Percentiles rank a stretch among this genome's conserved stretches.
phyloP scores from a whole-genome alignment of 2,888 invertebrate species.

The Ophioninae sp. region DNA sequence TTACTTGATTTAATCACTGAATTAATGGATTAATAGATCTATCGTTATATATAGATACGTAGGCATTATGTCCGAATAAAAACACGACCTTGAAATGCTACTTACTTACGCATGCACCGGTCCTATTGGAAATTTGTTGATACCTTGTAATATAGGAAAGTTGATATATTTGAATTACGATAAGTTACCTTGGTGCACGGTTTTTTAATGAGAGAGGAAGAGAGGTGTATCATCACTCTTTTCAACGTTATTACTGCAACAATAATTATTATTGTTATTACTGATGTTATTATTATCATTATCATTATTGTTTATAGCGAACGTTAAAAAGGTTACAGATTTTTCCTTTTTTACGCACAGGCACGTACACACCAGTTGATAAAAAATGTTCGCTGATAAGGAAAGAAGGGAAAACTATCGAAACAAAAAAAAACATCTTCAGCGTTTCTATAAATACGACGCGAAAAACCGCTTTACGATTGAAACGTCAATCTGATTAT shows the following conservation, averaged over 20 bases:
- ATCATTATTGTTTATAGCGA: slow-evolving; percentile 15
- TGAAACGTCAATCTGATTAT: slow-evolving; percentile 10
- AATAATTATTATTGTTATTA: slow-evolving; percentile 36
- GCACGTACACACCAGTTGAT: slow-evolving; percentile 11
- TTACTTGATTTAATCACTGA: slow-evolving; percentile 1
- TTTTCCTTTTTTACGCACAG: slow-evolving; percentile 30
- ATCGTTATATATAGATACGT: slow-evolving; percentile 20
- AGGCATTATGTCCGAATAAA: slow-evolving; percentile 4
- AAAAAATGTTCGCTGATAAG: neutral
- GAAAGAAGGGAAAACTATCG: neutral
- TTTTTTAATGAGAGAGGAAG: slow-evolving; percentile 65
- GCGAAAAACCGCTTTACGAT: neutral
- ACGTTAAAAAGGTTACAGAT: slow-evolving; percentile 21
- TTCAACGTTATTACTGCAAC: neutral
- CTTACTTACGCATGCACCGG: neutral
- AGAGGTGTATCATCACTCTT: neutral
- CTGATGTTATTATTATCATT: slow-evolving; percentile 51
- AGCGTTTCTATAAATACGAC: neutral
- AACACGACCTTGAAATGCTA: slow-evolving; percentile 31
- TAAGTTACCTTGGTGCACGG: slow-evolving; percentile 68
- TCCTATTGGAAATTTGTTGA: slow-evolving; percentile 73
- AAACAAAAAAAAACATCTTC: neutral
- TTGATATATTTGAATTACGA: slow-evolving; percentile 65
- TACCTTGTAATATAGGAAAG: slow-evolving; percentile 61
- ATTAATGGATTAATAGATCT: neutral